A percentile compares a stretch with the other conserved stretches of the same genome.
These are phyloP conservation scores for Hylia prasina DNA, from an alignment of 2,113 vertebrate species.

Conservation along the genomic window DNA sequence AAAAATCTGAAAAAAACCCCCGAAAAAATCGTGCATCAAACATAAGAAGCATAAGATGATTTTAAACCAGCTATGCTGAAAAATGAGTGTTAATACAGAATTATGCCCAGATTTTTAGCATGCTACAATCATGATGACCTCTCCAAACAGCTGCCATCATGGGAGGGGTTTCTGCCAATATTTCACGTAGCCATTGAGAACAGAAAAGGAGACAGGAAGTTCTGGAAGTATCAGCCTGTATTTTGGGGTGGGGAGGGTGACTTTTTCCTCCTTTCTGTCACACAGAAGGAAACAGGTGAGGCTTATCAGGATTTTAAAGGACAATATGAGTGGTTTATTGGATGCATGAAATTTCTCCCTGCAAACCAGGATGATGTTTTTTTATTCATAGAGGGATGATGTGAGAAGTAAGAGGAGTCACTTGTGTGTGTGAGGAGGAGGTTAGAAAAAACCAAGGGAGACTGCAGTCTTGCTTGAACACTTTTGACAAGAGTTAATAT, in stretches of 20 bases:
- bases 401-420: neutral
- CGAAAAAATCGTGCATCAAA: neutral
- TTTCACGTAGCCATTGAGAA: neutral
- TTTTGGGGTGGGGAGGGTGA: rapidly evolving
- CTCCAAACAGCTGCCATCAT: neutral
- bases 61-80: neutral
- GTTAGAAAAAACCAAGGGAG: neutral
- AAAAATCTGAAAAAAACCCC: neutral
- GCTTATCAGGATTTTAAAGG: neutral
- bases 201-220: neutral
- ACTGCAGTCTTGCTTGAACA: neutral
- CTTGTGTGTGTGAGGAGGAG: neutral
- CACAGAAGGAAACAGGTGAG: neutral
- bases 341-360: neutral
- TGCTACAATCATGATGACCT: neutral
- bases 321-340: neutral
- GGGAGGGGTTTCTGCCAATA: neutral
- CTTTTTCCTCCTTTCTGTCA: neutral
- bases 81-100: neutral
- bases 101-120: neutral
- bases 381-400: neutral
- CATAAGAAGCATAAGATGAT: neutral
- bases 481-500: neutral
- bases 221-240: neutral
- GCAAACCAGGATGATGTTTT: neutral